Conservation (phyloP, 2,113 vertebrate genomes). For the Siniperca knerii region DNA sequence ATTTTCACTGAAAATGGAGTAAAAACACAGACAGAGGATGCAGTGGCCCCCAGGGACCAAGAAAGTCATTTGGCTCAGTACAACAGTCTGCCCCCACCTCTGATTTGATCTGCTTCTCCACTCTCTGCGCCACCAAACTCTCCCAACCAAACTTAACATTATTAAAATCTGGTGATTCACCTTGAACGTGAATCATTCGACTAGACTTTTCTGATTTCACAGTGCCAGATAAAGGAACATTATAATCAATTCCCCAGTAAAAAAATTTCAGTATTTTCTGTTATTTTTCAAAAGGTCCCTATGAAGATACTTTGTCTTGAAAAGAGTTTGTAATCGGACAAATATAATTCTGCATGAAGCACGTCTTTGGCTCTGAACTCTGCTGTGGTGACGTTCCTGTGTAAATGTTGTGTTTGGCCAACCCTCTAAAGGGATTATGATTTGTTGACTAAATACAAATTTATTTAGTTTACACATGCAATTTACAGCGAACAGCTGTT, state of each 20-base stretch:
- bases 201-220: background rate
- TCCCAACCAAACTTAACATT: conserved; percentile 7
- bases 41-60: conserved; percentile 44
- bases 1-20: conserved; percentile 50
- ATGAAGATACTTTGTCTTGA: background rate
- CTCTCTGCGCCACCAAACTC: conserved; percentile 15
- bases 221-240: background rate
- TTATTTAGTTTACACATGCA: conserved; percentile 40
- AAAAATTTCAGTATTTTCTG: background rate
- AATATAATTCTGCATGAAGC: background rate
- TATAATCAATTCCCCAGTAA: background rate
- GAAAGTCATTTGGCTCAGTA: conserved; percentile 45
- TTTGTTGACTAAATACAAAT: conserved; percentile 43
- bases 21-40: conserved; percentile 60
- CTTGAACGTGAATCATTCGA: background rate
- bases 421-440: conserved; percentile 43
- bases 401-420: conserved; percentile 27
- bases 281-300: background rate
- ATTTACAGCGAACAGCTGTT: conserved; percentile 46
- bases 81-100: conserved; percentile 28
- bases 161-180: background rate
- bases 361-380: background rate
- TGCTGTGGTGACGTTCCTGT: background rate
- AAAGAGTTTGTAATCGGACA: background rate
- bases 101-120: conserved; percentile 43